A percentile compares a stretch with the other conserved stretches of the same genome.
Conservation (phyloP, 2,888 invertebrate species). For the Drosophila hawaiiensis region DNA sequence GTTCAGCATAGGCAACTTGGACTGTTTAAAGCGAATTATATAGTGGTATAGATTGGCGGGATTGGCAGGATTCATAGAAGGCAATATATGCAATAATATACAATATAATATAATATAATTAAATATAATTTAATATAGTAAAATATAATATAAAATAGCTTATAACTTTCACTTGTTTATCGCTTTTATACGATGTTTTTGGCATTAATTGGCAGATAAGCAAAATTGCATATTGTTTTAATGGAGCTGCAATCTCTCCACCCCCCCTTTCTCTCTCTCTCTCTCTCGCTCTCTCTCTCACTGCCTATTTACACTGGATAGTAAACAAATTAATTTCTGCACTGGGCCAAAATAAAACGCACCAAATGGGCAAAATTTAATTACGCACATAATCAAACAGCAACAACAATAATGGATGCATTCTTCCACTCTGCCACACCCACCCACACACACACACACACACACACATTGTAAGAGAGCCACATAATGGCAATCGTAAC, state of each 20-base stretch:
- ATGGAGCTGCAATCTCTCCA: too few species aligned
- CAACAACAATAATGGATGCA: slow-evolving; percentile 31
- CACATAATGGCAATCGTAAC: slow-evolving; percentile 11
- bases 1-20: neutral
- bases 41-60: too few species aligned
- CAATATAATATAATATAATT: too few species aligned
- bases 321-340: slow-evolving; percentile 32
- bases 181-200: too few species aligned
- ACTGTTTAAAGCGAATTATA: too few species aligned
- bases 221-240: neutral
- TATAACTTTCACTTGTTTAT: neutral
- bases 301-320: neutral
- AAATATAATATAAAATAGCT: neutral
- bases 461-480: slow-evolving; percentile 8
- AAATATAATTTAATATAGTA: neutral
- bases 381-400: slow-evolving; percentile 63
- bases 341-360: slow-evolving; percentile 45
- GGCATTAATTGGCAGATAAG: neutral
- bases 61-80: too few species aligned
- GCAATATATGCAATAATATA: neutral
- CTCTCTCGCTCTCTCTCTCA: neutral
- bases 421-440: neutral
- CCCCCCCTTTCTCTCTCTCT: neutral
- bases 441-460: neutral
- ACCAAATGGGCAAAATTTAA: slow-evolving; percentile 68